Percentiles rank a stretch among this genome's conserved stretches.
These are phyloP conservation scores for Hafferia zeledoni DNA, from an alignment of 2,797 vertebrate species.

Conservation along the genomic window DNA sequence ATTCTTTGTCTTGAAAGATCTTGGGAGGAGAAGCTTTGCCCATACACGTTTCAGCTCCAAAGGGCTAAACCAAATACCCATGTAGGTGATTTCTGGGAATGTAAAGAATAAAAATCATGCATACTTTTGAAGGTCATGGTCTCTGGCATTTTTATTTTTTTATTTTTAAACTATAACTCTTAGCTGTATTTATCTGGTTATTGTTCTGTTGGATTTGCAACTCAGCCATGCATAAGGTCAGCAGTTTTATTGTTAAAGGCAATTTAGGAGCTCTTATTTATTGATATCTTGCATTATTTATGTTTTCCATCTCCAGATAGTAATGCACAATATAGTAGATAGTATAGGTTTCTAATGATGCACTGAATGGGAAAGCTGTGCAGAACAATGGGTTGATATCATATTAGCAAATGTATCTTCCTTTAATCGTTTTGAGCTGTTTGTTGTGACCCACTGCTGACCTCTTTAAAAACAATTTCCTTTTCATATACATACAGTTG, in stretches of 20 bases:
- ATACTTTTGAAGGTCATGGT: neutral
- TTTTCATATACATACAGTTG: neutral
- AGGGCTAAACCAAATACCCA: neutral
- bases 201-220: slow-evolving; percentile 76
- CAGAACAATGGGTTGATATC: neutral
- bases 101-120: neutral
- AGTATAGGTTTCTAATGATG: slow-evolving; percentile 4
- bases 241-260: slow-evolving; percentile 83
- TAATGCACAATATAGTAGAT: neutral
- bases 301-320: slow-evolving; percentile 62
- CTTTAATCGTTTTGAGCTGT: slow-evolving; percentile 20
- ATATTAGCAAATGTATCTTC: slow-evolving; percentile 15
- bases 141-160: neutral
- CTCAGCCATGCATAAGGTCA: slow-evolving; percentile 79
- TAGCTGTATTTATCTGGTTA: slow-evolving; percentile 25
- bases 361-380: neutral
- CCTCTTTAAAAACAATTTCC: slow-evolving; percentile 29
- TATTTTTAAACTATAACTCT: neutral
- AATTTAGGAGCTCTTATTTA: slow-evolving; percentile 87
- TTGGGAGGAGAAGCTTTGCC: neutral
- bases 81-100: neutral
- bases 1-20: neutral
- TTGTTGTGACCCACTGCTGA: slow-evolving; percentile 33
- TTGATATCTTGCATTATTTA: slow-evolving; percentile 83
- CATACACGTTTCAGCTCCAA: neutral